Conservation (phyloP, 2,888 invertebrate genomes). For the Brachylomia viminalis region DNA sequence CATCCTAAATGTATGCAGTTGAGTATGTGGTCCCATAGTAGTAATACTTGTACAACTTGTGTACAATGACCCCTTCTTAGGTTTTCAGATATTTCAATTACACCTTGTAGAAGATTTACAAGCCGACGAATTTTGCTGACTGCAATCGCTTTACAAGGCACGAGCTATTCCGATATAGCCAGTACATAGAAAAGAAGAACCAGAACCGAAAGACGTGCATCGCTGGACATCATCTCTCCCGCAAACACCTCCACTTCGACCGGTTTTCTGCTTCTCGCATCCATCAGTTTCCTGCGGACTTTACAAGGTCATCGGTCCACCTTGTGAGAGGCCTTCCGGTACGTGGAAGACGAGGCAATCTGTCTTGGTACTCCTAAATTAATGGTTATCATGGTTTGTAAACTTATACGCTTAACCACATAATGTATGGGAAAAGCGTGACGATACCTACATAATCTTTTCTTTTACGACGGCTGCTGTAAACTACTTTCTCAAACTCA, state of each 20-base stretch:
- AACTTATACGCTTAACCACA: conserved; percentile 1
- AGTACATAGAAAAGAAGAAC: neutral
- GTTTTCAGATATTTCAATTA: neutral
- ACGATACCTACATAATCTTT: conserved; percentile 24
- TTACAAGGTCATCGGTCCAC: neutral
- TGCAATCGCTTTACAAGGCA: neutral
- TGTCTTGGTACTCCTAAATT: conserved; percentile 3
- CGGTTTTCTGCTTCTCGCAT: neutral
- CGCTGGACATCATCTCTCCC: neutral
- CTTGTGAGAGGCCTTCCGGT: neutral
- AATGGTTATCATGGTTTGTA: conserved; percentile 4
- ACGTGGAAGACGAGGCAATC: neutral
- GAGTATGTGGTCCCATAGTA: neutral
- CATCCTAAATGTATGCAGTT: neutral
- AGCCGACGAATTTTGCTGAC: neutral
- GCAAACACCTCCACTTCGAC: neutral
- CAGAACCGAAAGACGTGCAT: neutral
- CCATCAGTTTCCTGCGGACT: neutral
- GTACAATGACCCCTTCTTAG: neutral
- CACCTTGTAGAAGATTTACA: neutral
- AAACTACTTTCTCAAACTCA: conserved; percentile 48
- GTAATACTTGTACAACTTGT: neutral
- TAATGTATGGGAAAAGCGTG: conserved; percentile 33
- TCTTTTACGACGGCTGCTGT: conserved; percentile 43
- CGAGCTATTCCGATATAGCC: no score